A percentile compares a stretch with the other conserved stretches of the same genome.
phyloP scores from a whole-genome alignment of 2,888 invertebrate species.

The Peribatodes rhomboidaria region DNA sequence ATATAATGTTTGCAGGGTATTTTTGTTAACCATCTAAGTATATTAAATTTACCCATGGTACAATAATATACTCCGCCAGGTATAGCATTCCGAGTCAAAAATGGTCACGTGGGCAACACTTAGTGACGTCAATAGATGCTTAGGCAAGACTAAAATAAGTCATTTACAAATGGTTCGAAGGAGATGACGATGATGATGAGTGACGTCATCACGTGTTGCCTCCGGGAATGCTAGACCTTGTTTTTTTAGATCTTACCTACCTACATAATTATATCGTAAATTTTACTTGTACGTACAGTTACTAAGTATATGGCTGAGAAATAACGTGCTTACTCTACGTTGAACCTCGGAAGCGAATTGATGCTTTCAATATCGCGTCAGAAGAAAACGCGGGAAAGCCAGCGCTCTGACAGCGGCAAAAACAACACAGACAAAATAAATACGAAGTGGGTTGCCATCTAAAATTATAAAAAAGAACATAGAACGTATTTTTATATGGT shows the following conservation, averaged over 20 bases:
- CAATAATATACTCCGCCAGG: no score
- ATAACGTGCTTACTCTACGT: slow-evolving; percentile 42
- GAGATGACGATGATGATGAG: no score
- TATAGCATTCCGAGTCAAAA: no score
- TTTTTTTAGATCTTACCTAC: not conserved
- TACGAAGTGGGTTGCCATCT: slow-evolving; percentile 66
- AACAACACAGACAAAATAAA: slow-evolving; percentile 84
- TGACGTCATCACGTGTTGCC: no score
- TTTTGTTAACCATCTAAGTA: not conserved
- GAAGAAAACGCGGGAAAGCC: slow-evolving; percentile 80
- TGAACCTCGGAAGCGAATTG: slow-evolving; percentile 69
- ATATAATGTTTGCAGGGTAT: not conserved
- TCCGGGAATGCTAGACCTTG: no score
- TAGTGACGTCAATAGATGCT: no score
- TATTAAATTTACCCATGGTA: no score
- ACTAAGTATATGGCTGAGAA: slow-evolving; percentile 2
- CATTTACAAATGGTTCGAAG: no score
- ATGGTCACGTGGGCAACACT: no score
- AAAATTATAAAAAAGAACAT: slow-evolving; percentile 27
- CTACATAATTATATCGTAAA: no score
- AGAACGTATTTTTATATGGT: not conserved
- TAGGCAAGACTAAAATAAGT: no score
- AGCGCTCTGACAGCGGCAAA: slow-evolving; percentile 75
- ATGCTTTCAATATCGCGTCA: slow-evolving; percentile 79
- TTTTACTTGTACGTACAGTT: no score